Evolutionary conservation across 2,888 invertebrate genomes (phyloP).

Genomic region (Neelides folsomi): DNA sequence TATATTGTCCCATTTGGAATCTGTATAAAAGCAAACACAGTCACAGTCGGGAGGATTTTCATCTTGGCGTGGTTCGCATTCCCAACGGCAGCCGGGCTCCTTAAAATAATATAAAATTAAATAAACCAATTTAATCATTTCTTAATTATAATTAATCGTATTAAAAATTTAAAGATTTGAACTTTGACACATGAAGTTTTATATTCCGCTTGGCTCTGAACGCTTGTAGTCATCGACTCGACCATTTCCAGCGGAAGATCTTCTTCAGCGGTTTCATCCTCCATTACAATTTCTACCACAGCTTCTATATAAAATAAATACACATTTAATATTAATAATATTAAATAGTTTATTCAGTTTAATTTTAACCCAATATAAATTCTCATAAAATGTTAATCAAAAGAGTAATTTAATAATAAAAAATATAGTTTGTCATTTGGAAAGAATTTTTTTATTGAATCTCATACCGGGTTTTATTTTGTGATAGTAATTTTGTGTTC

Average conservation of each 20-base stretch:
- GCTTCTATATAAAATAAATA: too few relatives aligned
- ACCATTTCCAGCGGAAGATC: slow-evolving; percentile 15
- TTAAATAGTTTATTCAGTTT: too few relatives aligned
- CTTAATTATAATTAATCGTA: neutral
- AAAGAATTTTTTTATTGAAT: neutral
- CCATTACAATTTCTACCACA: slow-evolving; percentile 30
- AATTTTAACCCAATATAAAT: too few relatives aligned
- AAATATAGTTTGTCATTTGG: too few relatives aligned
- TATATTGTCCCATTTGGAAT: slow-evolving; percentile 32
- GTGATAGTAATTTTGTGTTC: slow-evolving; percentile 32
- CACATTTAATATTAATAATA: too few relatives aligned
- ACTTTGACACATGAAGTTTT: slow-evolving; percentile 32
- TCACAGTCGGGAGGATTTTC: slow-evolving; percentile 32
- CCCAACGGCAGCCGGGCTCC: slow-evolving; percentile 33
- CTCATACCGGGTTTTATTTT: slow-evolving; percentile 30
- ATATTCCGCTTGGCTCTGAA: slow-evolving; percentile 31
- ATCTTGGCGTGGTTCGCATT: slow-evolving; percentile 32
- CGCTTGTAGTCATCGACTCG: slow-evolving; percentile 30
- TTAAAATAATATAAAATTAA: slow-evolving; percentile 3
- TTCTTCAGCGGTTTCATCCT: slow-evolving; percentile 15
- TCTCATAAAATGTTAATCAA: too few relatives aligned
- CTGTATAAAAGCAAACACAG: slow-evolving; percentile 32
- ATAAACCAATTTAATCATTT: too few relatives aligned
- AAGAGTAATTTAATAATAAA: too few relatives aligned
- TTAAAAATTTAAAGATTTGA: neutral